Evolutionary conservation across 2,113 vertebrate species (phyloP), one percentile per base, ranked within the genome.

Genomic region (Bubo blakistoni): DNA sequence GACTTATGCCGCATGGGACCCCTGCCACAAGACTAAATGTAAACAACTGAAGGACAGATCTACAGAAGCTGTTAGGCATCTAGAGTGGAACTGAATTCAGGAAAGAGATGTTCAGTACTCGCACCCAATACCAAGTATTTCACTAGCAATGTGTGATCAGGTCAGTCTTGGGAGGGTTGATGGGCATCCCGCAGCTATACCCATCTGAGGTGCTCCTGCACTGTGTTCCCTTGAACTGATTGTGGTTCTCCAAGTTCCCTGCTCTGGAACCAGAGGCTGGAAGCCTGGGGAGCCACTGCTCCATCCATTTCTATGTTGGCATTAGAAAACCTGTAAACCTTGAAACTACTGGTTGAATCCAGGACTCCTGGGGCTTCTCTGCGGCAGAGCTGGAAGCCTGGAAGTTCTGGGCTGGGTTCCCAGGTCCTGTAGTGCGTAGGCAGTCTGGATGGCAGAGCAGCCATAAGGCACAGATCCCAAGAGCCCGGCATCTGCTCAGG

Each of bases 371-470:
- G 57, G 90, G 47, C 16, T 85, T 55, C 13, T 29, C 49, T 4
- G 1, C 29, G 30, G 66, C 85, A 86, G 88, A 76, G 62, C 57
- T 93, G 92, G 65, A 81, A 92, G 80, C 49, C 46, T 86, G 70
- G 59, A 67, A 57, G 62, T 25, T 90, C 90, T 92, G 90, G 96
- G 90, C 85, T 59, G 54, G 24, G 36, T 49, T 95, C 90, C 94
- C 95, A 90, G 44, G 79, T 67, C 58, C 91, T 71, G 71, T 1
- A 51, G 57, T 1, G 4, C 40, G 58, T 22, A 38, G 27, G 55
- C 87, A 66, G 88, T 11, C 85, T 79, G 90, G 47, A 85, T 13
- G 14, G 42, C 61, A 87, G 42, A 81, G 24, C 51, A 71, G 80
- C 81, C 85, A 63, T 11, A 30, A 88, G 54, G 86, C 82, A 94